Base-by-base conservation (phyloP, 1,140 invertebrate genomes). In the Dysdera silvatica region DNA sequence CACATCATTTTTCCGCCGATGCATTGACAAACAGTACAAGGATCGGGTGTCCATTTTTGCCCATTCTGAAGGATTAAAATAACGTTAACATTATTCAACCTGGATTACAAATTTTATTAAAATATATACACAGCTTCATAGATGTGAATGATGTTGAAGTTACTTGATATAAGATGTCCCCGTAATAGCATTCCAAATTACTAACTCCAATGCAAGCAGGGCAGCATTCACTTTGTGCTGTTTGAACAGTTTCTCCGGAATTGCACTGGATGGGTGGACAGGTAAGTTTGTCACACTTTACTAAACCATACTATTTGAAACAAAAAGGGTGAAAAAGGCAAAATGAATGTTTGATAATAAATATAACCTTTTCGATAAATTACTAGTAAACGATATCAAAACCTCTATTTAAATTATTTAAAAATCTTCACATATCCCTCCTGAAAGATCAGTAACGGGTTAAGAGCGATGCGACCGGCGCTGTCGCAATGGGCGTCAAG, bases 11-110 rank as follows among this genome's bases (percentile, higher is more conserved):
- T 84, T 29, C 90, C 90, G n/a, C 82, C 81, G 45, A 83, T 81
- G 75, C 92, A 95, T 66, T 75, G 76, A 73, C 91, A 95, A n/a
- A 85, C 86, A 67, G 88, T 89, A 74, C 92, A 95, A 12, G 85
- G 82, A 73, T 92, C 88, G 70, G 79, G 70, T 85, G 82, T 90
- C 67, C 90, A 95, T 29, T 82, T 82, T 72, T 90, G 85, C 69
- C 89, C 90, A 78, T 91, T 85, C 87, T 91, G 45, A 10, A 61
- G 1, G 29, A 18, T 35, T n/a, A 49, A 51, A 33, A 18, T 24
- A 24, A 48, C n/a, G n/a, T n/a, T n/a, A n/a, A n/a, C n/a, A n/a
- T n/a, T n/a, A n/a, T n/a, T n/a, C n/a, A n/a, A n/a, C n/a, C n/a
- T n/a, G n/a, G n/a, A n/a, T n/a, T n/a, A n/a, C n/a, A n/a, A n/a